Evolutionary conservation across 37 sponge, comb jelly and placozoan species (phyloP), one percentile per base, ranked within the genome.

Genomic region (Tethya wilhelma): DNA sequence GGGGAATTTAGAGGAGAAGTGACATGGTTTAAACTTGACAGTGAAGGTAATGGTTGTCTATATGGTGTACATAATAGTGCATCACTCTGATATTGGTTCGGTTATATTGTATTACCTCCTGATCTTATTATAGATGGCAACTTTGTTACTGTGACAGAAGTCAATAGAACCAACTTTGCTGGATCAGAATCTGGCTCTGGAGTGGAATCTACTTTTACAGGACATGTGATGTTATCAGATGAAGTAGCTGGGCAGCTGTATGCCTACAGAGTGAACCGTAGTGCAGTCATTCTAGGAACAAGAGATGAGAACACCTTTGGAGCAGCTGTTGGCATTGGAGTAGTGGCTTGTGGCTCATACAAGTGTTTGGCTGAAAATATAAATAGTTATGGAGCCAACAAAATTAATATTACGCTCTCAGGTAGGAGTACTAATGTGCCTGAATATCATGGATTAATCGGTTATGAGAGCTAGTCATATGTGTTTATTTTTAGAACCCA

Each of bases 211-310:
- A 19, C 62, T 6, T 30, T 25, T 11, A 42, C n/a, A n/a, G 19
- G 26, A 22, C 20, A 28, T 2, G 63, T 7, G n/a, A 34, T 72
- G 22, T 23, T 72, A 26, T 2, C 22, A n/a, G 32, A 64, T 45
- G 79, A 78, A 49, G 38, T 25, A 36, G 34, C 53, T 44, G 79
- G 79, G 0, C 79, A 78, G 36, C 23, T 78, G 79, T 78, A 78
- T 65, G 66, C 79, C 20, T 78, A 78, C n/a, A 44, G 79, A 49
- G 28, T 63, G 32, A 66, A 67, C 30, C 2, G 36, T 32, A 78
- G 66, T 46, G 43, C 26, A 8, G 49, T 53, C 11, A 55, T 44
- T 7, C 67, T 78, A 6, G 67, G 79, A 44, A 66, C 67, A 20
- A 44, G 79, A 25, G 29, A 32, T n/a, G 2, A 8, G 30, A 37